Base-by-base conservation (phyloP, 2,888 invertebrate species). In the Lasioglossum marginatum region DNA sequence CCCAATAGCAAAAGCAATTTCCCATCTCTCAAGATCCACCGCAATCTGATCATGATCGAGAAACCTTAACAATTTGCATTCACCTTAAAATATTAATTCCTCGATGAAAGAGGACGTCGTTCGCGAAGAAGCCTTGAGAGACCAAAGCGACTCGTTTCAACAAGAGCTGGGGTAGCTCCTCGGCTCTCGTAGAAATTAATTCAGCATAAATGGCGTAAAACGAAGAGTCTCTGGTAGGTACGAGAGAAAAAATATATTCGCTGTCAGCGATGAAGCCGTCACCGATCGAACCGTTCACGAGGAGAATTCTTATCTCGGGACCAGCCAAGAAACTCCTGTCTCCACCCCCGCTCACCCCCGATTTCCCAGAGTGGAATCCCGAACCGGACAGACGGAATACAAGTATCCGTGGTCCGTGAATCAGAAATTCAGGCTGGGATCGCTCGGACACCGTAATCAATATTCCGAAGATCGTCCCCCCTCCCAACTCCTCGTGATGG, bases 361-460 rank as follows among this genome's bases (percentile, higher is more conserved):
- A 8, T 19, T 37, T 68, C n/a, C 34, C 66, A 31, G 48, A 75
- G 31, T 63, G 60, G 79, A 87, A 87, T 81, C 79, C 77, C 71
- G 79, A 73, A 57, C 79, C 19, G 78, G 70, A 76, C 80, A 81
- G 77, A 77, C 79, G 66, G 57, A 75, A 76, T 86, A 90, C 81
- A 85, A 85, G 80, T 85, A 80, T 79, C 81, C 63, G 57, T 74
- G 71, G 52, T 48, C 52, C 78, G 80, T 83, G 87, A 89, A 90
- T 90, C 85, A 85, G 80, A 81, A 86, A 88, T 89, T 90, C 90
- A 88, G 88, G 87, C 81, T 82, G 83, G 82, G 83, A 86, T 91
- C 86, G 89, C 90, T 89, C 88, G 87, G 87, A 91, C 87, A 87
- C 78, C 72, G 87, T 90, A 89, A 90, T 90, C 90, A 89, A 91